phyloP scores from a whole-genome alignment of 2,888 invertebrate genomes.

The Drosophila anomelani region DNA sequence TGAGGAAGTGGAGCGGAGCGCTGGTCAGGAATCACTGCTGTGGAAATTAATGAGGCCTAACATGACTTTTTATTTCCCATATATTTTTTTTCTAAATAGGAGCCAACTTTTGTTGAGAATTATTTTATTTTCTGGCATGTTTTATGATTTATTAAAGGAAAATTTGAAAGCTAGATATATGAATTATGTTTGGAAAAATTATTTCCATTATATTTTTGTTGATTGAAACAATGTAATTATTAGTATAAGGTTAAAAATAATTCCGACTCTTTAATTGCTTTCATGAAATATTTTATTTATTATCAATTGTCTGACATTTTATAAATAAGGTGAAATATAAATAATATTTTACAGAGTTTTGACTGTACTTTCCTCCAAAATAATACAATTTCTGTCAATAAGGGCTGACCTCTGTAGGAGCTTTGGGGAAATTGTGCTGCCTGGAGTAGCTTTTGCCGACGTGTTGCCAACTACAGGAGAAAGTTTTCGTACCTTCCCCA shows the following conservation, averaged over 20 bases:
- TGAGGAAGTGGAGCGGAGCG: conserved; percentile 64
- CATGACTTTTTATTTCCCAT: conserved; percentile 52
- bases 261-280: background rate
- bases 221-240: no score
- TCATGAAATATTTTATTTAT: background rate
- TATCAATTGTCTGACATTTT: background rate
- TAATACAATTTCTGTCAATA: background rate
- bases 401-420: conserved; percentile 14
- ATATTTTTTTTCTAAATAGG: conserved; percentile 4
- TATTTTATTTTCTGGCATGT: background rate
- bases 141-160: background rate
- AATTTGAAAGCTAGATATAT: background rate
- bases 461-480: conserved; percentile 24
- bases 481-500: background rate
- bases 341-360: background rate
- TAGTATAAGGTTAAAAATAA: background rate
- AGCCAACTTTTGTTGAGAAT: background rate
- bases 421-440: conserved; percentile 8
- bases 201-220: no score
- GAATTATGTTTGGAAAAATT: no score
- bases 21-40: conserved; percentile 34
- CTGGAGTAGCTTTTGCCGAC: conserved; percentile 12
- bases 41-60: conserved; percentile 68
- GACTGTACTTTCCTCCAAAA: background rate
- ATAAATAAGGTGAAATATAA: background rate